Evolutionary conservation across 2,888 invertebrate species (phyloP), one percentile per base, ranked within the genome.

Genomic region (Xestia ashworthii): DNA sequence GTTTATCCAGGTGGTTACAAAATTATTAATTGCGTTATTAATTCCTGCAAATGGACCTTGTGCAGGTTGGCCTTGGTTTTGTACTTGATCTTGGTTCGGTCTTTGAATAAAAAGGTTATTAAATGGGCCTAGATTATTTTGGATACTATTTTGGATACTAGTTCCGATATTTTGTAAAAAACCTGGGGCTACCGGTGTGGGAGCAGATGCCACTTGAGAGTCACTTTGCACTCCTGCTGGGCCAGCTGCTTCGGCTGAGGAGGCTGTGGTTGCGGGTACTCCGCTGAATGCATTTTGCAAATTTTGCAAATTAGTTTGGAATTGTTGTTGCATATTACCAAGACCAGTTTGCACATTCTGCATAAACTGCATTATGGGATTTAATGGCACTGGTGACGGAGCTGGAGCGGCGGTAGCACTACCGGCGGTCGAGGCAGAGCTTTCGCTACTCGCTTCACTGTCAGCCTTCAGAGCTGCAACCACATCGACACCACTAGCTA

Each of bases 401-500:
- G n/a, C n/a, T 79, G 83, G 41, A 82, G 80, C 19, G 70, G 69
- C 9, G 38, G 80, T 22, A 69, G 68, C 5, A n/a, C 67, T 76
- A 41, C 41, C 38, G 22, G 87, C 3, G 44, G 80, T 6, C 58
- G 82, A 3, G 12, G 46, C 66, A 32, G 76, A n/a, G 32, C 22
- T 70, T 48, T 67, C 62, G 12, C 55, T 69, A 19, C 77, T 78
- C 5, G 71, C 71, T 72, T 85, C 88, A 68, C 89, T 91, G 48
- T 93, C 93, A 38, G 93, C 93, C 78, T 91, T 94, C 53, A 93
- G 75, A 25, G 88, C 89, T 3, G 93, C 91, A 55, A 93, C 90
- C 22, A 92, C 84, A 75, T 93, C 89, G 1, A 95, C 91, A 19
- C 95, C 94, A 53, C 93, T 93, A 6, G 92, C 83, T 48, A 96